These are phyloP conservation scores for Quadroppia sp. DNA, from an alignment of 2,888 invertebrate species.

Conservation along the genomic window DNA sequence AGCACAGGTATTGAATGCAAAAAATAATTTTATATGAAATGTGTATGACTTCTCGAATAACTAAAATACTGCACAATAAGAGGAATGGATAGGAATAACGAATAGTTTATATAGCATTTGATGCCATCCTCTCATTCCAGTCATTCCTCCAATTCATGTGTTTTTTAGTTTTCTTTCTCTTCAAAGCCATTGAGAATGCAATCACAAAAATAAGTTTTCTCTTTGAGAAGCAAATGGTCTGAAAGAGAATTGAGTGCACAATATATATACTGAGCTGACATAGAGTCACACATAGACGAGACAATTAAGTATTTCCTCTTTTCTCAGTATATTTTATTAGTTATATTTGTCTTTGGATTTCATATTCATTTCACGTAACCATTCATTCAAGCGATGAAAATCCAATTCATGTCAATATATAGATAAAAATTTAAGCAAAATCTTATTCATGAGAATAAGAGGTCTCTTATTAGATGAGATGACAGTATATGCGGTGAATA, in stretches of 20 bases:
- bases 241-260: constrained; percentile 32
- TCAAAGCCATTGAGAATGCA: constrained; percentile 17
- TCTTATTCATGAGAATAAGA: constrained; percentile 32
- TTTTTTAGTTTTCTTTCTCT: constrained; percentile 10
- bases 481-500: constrained; percentile 34
- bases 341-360: not conserved
- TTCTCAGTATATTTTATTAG: not conserved
- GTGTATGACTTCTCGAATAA: constrained; percentile 31
- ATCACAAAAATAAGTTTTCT: constrained; percentile 29
- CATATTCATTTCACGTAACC: constrained; percentile 17
- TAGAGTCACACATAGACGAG: not conserved
- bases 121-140: constrained; percentile 26
- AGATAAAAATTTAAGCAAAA: not conserved
- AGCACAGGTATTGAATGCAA: constrained; percentile 29
- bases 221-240: constrained; percentile 29
- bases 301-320: not conserved
- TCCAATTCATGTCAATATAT: constrained; percentile 28
- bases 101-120: not conserved
- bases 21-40: constrained; percentile 30
- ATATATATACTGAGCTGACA: not conserved
- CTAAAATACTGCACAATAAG: not conserved
- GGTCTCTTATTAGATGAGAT: not conserved
- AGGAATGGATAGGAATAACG: constrained; percentile 1
- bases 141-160: constrained; percentile 11
- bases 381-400: constrained; percentile 29